A percentile compares a stretch with the other conserved stretches of the same genome.
phyloP scores from a whole-genome alignment of 2,797 vertebrate genomes.

The Aselliscus stoliczkanus region DNA sequence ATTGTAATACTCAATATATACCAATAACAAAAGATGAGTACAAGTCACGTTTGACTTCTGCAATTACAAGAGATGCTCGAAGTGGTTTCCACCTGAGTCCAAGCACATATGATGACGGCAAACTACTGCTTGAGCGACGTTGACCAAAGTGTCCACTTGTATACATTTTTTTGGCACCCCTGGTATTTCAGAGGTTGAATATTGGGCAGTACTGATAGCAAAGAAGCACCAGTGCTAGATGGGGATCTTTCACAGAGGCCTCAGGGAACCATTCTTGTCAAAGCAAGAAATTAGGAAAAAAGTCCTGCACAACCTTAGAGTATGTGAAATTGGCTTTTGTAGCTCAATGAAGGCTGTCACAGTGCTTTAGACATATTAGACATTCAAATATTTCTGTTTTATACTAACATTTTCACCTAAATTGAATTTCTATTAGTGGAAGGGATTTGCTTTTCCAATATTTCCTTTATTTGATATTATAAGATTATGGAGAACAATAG shows the following conservation, averaged over 20 bases:
- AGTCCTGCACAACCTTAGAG: background rate
- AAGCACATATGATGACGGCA: no score
- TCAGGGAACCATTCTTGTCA: background rate
- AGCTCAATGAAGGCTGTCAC: background rate
- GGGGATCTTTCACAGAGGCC: accelerated
- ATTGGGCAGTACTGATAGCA: background rate
- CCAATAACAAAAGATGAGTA: no score
- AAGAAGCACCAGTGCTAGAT: background rate
- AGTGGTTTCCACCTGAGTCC: no score
- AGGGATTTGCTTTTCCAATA: background rate
- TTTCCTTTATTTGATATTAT: background rate
- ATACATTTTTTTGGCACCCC: no score
- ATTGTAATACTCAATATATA: no score
- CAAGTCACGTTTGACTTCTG: no score
- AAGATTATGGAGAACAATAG: background rate
- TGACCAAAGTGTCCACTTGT: no score
- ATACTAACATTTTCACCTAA: background rate
- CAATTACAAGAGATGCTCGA: no score
- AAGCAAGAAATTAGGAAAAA: background rate
- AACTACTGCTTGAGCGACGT: no score
- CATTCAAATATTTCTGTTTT: background rate
- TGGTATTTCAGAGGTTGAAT: background rate
- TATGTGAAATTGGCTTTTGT: background rate
- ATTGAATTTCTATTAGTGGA: background rate
- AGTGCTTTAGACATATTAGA: background rate